Evolutionary conservation across 1,140 invertebrate genomes (phyloP).

Genomic region (Calliphora vicina): DNA sequence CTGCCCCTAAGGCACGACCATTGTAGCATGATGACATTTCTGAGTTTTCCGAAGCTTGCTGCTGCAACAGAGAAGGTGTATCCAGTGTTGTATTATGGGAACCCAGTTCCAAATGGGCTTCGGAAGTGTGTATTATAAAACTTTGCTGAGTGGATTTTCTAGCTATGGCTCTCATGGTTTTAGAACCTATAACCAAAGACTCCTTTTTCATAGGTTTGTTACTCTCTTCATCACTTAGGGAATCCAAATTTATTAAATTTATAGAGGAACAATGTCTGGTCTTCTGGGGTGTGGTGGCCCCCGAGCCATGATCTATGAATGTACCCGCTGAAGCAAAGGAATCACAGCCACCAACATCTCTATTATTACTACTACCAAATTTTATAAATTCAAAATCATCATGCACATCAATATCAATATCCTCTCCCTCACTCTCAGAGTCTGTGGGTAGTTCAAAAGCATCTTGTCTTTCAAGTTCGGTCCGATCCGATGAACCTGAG

Average conservation of each 20-base stretch:
- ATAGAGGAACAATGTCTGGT: conserved; percentile 51
- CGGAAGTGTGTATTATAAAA: conserved; percentile 63
- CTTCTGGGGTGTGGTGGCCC: neutral
- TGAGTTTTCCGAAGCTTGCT: conserved; percentile 65
- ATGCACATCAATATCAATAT: conserved; percentile 45
- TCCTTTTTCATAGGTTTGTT: conserved; percentile 47
- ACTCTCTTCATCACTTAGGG: conserved; percentile 40
- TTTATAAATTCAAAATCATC: conserved; percentile 70
- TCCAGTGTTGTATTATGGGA: neutral
- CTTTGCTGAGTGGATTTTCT: conserved; percentile 53
- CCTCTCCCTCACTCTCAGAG: conserved; percentile 52
- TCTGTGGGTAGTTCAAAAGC: conserved; percentile 65
- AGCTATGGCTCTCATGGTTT: conserved; percentile 51
- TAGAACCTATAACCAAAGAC: conserved; percentile 56
- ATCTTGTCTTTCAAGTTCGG: conserved; percentile 67
- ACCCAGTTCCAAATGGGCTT: conserved; percentile 63
- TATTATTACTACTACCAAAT: conserved; percentile 67
- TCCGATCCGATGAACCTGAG: conserved; percentile 41
- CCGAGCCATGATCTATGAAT: conserved; percentile 63
- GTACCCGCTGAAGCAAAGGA: conserved; percentile 56
- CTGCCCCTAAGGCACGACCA: conserved; percentile 62
- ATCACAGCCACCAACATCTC: conserved; percentile 52
- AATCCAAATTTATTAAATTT: conserved; percentile 57
- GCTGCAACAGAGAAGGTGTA: neutral
- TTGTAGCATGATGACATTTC: conserved; percentile 68